Evolutionary conservation across 2,113 vertebrate species (phyloP).

Genomic region (Myanophis thanlyinensis): DNA sequence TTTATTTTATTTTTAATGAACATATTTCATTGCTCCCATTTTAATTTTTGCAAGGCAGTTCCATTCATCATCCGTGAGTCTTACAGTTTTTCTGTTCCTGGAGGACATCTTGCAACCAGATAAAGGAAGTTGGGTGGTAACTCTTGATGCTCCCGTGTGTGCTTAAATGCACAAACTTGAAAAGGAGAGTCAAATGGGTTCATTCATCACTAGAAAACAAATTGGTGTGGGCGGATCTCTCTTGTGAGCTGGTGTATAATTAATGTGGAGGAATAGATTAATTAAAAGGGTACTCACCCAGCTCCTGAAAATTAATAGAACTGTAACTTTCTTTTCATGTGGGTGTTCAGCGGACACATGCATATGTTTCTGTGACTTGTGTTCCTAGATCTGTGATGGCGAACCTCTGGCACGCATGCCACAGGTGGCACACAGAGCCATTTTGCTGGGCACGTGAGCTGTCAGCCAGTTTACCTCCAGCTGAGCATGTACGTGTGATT

Average conservation of each 20-base stretch:
- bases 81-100: not conserved
- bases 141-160: not conserved
- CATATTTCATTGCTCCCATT: not conserved
- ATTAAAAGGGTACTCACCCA: not conserved
- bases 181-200: not conserved
- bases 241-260: not conserved
- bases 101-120: not conserved
- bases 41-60: not conserved
- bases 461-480: too few relatives aligned
- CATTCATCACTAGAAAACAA: not conserved
- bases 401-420: too few relatives aligned
- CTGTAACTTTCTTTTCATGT: not conserved
- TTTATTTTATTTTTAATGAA: too few relatives aligned
- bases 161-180: not conserved
- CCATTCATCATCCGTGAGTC: not conserved
- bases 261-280: not conserved
- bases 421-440: too few relatives aligned
- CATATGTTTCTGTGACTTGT: constrained; percentile 45
- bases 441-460: too few relatives aligned
- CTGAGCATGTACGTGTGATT: too few relatives aligned
- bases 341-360: not conserved
- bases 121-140: not conserved
- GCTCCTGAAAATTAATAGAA: not conserved
- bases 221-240: not conserved
- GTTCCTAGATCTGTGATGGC: constrained; percentile 8